Percentiles rank a stretch among this genome's conserved stretches.
Evolutionary conservation across 2,113 vertebrate genomes (phyloP).

Genomic region (Campylomormyrus numenius): DNA sequence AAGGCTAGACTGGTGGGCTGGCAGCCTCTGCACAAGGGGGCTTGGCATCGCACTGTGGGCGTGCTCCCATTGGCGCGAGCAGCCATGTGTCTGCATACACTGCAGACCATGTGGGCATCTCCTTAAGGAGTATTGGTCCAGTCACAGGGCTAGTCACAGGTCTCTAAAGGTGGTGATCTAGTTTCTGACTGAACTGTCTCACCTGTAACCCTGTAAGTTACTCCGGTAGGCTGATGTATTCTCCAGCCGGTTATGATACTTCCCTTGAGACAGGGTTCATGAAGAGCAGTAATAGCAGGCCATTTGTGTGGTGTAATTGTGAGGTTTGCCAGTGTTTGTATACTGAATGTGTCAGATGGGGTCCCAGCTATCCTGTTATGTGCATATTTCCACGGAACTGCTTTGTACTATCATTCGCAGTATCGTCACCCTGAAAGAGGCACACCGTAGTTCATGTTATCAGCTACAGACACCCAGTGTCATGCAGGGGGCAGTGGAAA

Average conservation of each 20-base stretch:
- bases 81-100: not conserved
- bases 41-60: not conserved
- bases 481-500: not conserved
- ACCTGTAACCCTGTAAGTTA: not conserved
- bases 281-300: not conserved
- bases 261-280: not conserved
- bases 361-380: not conserved
- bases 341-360: not conserved
- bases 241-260: not conserved
- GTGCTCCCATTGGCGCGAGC: not conserved
- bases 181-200: not conserved
- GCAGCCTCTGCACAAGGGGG: no score
- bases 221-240: not conserved
- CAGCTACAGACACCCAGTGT: not conserved
- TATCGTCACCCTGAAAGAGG: not conserved
- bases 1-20: no score
- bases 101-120: not conserved
- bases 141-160: not conserved
- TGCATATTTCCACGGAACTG: not conserved
- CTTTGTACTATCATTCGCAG: not conserved
- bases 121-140: not conserved
- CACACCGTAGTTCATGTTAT: not conserved
- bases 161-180: not conserved
- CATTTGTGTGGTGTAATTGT: not conserved
- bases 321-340: not conserved